Base-by-base conservation (phyloP, 1,140 invertebrate species). In the Fopius arisanus region DNA sequence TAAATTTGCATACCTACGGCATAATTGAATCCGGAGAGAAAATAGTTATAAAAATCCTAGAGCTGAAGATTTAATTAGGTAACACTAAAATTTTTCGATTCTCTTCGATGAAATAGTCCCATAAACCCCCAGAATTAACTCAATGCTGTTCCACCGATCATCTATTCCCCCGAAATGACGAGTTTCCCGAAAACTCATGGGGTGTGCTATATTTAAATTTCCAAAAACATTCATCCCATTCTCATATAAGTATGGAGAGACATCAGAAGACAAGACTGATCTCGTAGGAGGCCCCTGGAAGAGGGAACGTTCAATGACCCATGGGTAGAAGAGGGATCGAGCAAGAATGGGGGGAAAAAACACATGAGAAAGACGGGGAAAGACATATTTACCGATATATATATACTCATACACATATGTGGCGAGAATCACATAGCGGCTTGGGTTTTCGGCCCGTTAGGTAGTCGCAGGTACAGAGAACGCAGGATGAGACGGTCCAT, bases 221-320 rank as follows among this genome's bases (percentile, higher is more conserved):
- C n/a, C n/a, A n/a, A n/a, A n/a, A n/a, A n/a, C n/a, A n/a, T 29
- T 65, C 12, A n/a, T 33, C 12, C 14, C 10, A 14, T 65, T 33
- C 14, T 31, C 28, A 65, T 26, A 1, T n/a, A 31, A 31, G 26
- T 16, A n/a, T 5, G 26, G 14, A 4, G 9, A 10, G 33, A 16
- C 12, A 5, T 62, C 12, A 7, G n/a, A 48, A 7, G 9, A 48
- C 43, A 48, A 48, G 9, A 33, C 62, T 31, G 29, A 65, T 65
- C 62, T 65, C 29, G 2, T 65, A 65, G 4, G 28, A n/a, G 28
- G 29, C 33, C 23, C 16, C 33, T 31, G n/a, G 26, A 31, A 33
- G 26, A 65, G 29, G 14, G 29, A 31, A 65, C 62, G 62, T 65
- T 65, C 62, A 65, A 65, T 65, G 62, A 65, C 62, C 62, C 29